These are phyloP conservation scores for Rhingia rostrata DNA, from an alignment of 2,888 invertebrate species.

Conservation along the genomic window DNA sequence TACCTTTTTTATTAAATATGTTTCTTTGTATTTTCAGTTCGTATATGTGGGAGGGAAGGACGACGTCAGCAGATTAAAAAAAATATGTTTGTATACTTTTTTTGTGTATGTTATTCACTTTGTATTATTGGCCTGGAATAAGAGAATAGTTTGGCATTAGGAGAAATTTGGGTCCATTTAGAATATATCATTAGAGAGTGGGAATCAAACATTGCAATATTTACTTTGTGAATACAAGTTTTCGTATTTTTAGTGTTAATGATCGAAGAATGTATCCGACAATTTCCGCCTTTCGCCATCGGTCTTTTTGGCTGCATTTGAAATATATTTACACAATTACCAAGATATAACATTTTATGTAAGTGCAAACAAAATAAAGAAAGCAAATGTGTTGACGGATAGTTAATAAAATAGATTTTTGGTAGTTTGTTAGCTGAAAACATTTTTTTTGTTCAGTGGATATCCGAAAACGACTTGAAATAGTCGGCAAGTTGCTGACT, in stretches of 20 bases:
- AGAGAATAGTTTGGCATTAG: constrained; percentile 20
- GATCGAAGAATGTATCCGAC: constrained; percentile 72
- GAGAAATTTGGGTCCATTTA: not conserved
- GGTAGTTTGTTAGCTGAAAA: not conserved
- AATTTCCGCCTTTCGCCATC: constrained; percentile 69
- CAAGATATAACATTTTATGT: constrained; percentile 1
- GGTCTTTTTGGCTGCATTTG: constrained; percentile 67
- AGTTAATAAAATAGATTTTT: not conserved
- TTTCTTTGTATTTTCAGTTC: constrained; percentile 76
- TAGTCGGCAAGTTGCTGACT: too few species aligned
- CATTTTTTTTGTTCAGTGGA: too few species aligned
- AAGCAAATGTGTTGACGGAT: not conserved
- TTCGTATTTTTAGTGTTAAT: constrained; percentile 70
- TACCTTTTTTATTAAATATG: constrained; percentile 75
- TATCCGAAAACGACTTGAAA: too few species aligned
- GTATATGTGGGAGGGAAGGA: constrained; percentile 78
- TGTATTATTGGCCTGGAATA: constrained; percentile 81
- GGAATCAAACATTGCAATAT: constrained; percentile 38
- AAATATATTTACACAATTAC: constrained; percentile 50
- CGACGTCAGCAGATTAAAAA: constrained; percentile 79
- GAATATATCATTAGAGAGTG: not conserved
- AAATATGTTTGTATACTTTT: constrained; percentile 74
- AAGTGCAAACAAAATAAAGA: not conserved
- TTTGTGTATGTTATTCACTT: constrained; percentile 74
- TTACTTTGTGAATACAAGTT: constrained; percentile 65